These are phyloP conservation scores for Hydriomena furcata DNA, from an alignment of 2,888 invertebrate genomes.

Conservation along the genomic window DNA sequence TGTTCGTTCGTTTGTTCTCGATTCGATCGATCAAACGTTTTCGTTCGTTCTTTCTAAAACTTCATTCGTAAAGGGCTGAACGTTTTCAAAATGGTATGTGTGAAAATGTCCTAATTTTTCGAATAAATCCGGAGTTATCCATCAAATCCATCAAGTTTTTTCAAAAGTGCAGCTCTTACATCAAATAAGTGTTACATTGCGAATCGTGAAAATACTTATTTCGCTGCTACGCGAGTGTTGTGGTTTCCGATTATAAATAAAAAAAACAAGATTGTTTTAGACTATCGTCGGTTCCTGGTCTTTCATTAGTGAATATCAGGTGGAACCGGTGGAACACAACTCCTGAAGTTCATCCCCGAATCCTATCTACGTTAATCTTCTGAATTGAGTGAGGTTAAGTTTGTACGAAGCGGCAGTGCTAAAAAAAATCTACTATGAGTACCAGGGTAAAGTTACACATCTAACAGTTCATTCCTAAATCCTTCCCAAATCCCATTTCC, in stretches of 20 bases:
- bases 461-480: no score
- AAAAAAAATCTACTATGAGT: slow-evolving; percentile 19
- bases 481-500: no score
- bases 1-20: neutral
- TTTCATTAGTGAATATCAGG: no score
- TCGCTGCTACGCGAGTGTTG: neutral
- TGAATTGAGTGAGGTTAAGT: slow-evolving; percentile 1
- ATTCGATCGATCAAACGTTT: neutral
- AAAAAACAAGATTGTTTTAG: neutral
- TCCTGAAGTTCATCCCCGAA: no score
- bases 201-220: slow-evolving; percentile 1
- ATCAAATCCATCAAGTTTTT: neutral
- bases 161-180: neutral
- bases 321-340: no score
- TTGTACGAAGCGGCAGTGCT: neutral
- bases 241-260: neutral
- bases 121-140: slow-evolving; percentile 8
- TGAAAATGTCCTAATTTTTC: slow-evolving; percentile 20
- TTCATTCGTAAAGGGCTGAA: slow-evolving; percentile 41
- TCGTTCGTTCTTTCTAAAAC: slow-evolving; percentile 24
- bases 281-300: neutral
- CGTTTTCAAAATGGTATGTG: slow-evolving; percentile 53
- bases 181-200: neutral
- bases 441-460: slow-evolving; percentile 96
- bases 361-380: no score